Evolutionary conservation across 2,113 vertebrate genomes (phyloP).

Genomic region (Choloepus hoffmanni): DNA sequence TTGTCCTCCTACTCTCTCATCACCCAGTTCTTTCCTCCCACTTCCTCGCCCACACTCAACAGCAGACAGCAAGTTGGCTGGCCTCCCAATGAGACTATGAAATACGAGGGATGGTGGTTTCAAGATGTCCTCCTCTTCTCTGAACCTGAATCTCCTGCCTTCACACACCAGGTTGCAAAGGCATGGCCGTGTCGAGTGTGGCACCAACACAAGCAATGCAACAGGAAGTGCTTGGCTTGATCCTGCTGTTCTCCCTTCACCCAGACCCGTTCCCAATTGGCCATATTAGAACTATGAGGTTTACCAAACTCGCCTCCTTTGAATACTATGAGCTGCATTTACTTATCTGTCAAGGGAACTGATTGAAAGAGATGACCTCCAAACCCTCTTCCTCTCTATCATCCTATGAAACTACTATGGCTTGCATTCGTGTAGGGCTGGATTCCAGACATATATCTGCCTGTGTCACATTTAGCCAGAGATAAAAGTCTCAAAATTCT

Average conservation of each 20-base stretch:
- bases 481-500: conserved; percentile 1
- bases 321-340: neutral
- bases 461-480: neutral
- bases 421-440: neutral
- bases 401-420: neutral
- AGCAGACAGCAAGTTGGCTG: conserved; percentile 78
- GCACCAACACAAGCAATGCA: neutral
- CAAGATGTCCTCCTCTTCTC: conserved; percentile 1
- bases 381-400: neutral
- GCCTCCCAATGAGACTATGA: conserved; percentile 54
- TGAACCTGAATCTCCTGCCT: neutral
- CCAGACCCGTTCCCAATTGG: neutral
- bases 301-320: neutral
- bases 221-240: rapidly evolving
- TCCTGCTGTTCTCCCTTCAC: neutral
- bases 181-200: neutral
- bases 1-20: conserved; percentile 73
- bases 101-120: neutral
- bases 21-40: conserved; percentile 75
- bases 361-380: neutral
- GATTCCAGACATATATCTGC: neutral
- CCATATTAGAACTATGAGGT: neutral
- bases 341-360: neutral
- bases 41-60: conserved; percentile 73
- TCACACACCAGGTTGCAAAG: neutral